phyloP scores from a whole-genome alignment of 2,113 vertebrate species.

The mouse (Mus musculus) region DNA sequence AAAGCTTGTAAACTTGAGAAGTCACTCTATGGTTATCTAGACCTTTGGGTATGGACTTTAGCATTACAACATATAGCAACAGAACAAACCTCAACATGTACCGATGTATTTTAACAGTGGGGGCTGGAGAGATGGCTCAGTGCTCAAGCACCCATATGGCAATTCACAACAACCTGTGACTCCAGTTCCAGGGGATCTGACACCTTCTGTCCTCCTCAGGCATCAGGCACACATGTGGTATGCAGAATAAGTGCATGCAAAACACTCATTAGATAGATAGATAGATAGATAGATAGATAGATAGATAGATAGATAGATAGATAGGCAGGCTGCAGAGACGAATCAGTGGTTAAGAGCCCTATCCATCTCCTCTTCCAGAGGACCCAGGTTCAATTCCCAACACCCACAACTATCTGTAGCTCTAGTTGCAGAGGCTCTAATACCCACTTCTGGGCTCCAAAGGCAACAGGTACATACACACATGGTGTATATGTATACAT shows the following conservation, averaged over 20 bases:
- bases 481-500: too few relatives aligned
- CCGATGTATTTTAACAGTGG: background rate
- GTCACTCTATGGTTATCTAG: too few relatives aligned
- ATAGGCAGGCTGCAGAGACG: background rate
- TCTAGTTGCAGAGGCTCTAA: background rate
- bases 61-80: too few relatives aligned
- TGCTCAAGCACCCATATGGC: background rate
- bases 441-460: background rate
- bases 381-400: background rate
- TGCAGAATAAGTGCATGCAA: background rate
- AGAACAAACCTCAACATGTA: too few relatives aligned
- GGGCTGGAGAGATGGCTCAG: background rate
- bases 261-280: background rate
- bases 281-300: background rate
- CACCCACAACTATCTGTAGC: background rate
- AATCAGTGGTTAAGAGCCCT: background rate
- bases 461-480: background rate
- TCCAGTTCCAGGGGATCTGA: background rate
- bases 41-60: too few relatives aligned
- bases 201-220: background rate
- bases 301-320: too few relatives aligned
- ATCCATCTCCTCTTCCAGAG: background rate
- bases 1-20: too few relatives aligned
- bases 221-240: background rate
- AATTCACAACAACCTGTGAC: background rate